Evolutionary conservation across 2,113 vertebrate genomes (phyloP), one percentile per base, ranked within the genome.

Genomic region (Zosterops pallidus): DNA sequence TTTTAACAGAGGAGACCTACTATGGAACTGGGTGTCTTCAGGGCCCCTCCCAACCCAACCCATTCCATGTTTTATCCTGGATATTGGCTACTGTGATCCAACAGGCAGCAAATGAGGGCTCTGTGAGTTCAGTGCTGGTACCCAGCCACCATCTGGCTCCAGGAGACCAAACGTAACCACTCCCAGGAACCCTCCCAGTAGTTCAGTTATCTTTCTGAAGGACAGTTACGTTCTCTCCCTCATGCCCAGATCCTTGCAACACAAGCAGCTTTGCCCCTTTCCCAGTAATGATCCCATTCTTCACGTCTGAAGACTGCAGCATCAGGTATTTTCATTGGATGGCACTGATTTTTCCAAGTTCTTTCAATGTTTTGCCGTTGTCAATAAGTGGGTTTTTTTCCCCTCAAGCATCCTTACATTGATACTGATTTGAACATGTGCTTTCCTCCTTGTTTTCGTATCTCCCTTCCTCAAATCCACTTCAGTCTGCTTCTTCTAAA

Each of bases 241-340:
- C 23, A 5, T 5, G 21, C 17, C 14, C 37, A 56, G 29, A n/a
- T 26, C 46, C 46, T 4, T 62, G 28, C n/a, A 46, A 65, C 18
- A 28, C 22, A 9, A 35, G 41, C 50, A 77, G 76, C 28, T 28
- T 28, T 65, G 35, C 14, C 31, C 8, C 33, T 37, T 74, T 65
- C 42, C 29, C 59, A 29, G 49, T 26, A 47, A 1, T 50, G 42
- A 89, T 55, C 25, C 26, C 15, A 22, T 50, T 49, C 42, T 83
- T 41, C 4, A 0, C 0, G 7, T 6, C 13, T 23, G 29, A 50
- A 37, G 35, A 5, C 17, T 19, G 6, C 70, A 87, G 33, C 26
- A 68, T 20, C 9, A 71, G 33, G 33, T 39, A 21, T 26, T 78
- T 24, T 24, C 69, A 42, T 41, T 15, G 37, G 63, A 23, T 5